Conservation (phyloP, 1,140 invertebrate genomes). For the Drosophila athabasca region DNA sequence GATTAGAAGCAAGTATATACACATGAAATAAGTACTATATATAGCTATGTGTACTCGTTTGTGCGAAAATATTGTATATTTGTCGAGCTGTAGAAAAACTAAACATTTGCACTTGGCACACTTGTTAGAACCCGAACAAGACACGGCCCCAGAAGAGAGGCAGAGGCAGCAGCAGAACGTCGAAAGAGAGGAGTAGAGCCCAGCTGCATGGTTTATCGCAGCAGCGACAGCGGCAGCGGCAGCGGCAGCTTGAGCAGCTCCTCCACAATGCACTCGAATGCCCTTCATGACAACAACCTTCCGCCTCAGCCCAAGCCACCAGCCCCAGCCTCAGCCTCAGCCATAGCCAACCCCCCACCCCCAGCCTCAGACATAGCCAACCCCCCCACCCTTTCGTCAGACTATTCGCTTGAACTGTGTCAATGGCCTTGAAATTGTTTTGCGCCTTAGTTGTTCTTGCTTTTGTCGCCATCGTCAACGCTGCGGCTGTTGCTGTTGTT, state of each 20-base stretch:
- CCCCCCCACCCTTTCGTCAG: slow-evolving; percentile 11
- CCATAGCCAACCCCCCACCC: neutral
- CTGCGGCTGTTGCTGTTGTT: slow-evolving; percentile 52
- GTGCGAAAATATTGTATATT: slow-evolving; percentile 17
- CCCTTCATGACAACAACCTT: slow-evolving; percentile 48
- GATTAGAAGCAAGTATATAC: neutral
- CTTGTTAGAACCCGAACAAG: slow-evolving; percentile 59
- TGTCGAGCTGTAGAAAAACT: slow-evolving; percentile 50
- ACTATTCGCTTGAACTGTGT: slow-evolving; percentile 71
- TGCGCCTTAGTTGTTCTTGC: slow-evolving; percentile 58
- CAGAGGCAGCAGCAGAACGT: slow-evolving; percentile 1
- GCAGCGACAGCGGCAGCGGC: slow-evolving; percentile 47
- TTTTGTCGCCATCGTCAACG: no score
- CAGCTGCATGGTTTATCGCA: slow-evolving; percentile 71
- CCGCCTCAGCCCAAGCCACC: neutral
- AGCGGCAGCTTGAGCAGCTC: slow-evolving; percentile 47
- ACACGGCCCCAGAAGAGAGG: slow-evolving; percentile 28
- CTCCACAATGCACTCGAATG: slow-evolving; percentile 60
- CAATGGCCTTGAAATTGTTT: slow-evolving; percentile 80
- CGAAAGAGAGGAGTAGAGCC: slow-evolving; percentile 5
- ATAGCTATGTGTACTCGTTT: no score
- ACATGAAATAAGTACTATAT: slow-evolving; percentile 13
- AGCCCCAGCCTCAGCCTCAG: neutral
- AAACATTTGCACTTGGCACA: slow-evolving; percentile 72
- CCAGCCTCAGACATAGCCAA: neutral